Percentiles rank a stretch among this genome's conserved stretches.
Conservation (phyloP, 2,113 vertebrate genomes). For the Cromileptes altivelis region DNA sequence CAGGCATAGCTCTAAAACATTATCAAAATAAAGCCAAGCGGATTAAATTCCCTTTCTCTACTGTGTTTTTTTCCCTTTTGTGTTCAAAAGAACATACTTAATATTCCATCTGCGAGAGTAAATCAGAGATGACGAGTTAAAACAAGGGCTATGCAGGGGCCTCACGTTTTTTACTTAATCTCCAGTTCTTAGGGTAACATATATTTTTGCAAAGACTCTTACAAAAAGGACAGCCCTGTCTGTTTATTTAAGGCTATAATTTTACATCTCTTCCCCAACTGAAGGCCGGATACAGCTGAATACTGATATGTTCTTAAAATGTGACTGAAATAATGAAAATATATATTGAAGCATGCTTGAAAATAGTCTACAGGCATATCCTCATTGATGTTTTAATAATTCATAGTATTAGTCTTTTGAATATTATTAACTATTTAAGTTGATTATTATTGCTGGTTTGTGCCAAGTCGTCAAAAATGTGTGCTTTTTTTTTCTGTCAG, state of each 20-base stretch:
- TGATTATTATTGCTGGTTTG: background rate
- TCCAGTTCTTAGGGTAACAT: background rate
- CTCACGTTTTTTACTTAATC: slow-evolving; percentile 35
- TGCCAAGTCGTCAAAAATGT: background rate
- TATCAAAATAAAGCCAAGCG: slow-evolving; percentile 80
- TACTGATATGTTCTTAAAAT: background rate
- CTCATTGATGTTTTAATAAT: background rate
- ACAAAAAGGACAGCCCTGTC: background rate
- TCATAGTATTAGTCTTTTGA: background rate
- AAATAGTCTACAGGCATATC: background rate
- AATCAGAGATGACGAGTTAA: slow-evolving; percentile 77
- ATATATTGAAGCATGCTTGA: too few relatives aligned
- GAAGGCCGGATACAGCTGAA: slow-evolving; percentile 1
- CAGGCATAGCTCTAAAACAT: slow-evolving; percentile 73
- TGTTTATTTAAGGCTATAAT: slow-evolving; percentile 19
- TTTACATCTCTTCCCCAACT: slow-evolving; percentile 10
- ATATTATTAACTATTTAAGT: background rate
- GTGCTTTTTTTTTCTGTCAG: too few relatives aligned
- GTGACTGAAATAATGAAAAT: too few relatives aligned
- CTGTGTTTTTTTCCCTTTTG: slow-evolving; percentile 30
- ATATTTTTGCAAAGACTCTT: background rate
- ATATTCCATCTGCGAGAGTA: slow-evolving; percentile 75
- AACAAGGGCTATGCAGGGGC: slow-evolving; percentile 36
- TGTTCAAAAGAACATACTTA: slow-evolving; percentile 75
- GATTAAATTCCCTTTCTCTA: slow-evolving; percentile 72